These are phyloP conservation scores for Pseudomugil gertrudae DNA, from an alignment of 2,797 vertebrate species.

Conservation along the genomic window DNA sequence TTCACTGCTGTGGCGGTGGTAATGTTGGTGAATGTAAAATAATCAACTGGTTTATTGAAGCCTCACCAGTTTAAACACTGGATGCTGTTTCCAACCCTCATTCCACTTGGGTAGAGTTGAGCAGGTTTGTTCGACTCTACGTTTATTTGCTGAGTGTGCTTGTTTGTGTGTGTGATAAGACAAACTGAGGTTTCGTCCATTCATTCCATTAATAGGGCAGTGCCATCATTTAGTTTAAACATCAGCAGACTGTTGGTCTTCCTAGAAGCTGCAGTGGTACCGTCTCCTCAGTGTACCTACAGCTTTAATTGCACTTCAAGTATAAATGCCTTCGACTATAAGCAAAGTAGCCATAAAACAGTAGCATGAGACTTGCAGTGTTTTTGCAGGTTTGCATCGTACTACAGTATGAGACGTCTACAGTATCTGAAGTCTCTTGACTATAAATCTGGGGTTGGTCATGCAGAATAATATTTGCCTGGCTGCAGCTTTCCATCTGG, in stretches of 20 bases:
- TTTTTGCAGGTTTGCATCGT: slow-evolving; percentile 53
- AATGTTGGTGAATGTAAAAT: slow-evolving; percentile 61
- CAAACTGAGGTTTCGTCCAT: slow-evolving; percentile 49
- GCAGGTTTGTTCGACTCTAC: slow-evolving; percentile 42
- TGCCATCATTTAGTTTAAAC: slow-evolving; percentile 59
- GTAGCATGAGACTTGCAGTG: slow-evolving; percentile 67
- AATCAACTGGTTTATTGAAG: slow-evolving; percentile 59
- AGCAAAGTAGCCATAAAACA: slow-evolving; percentile 79
- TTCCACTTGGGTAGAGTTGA: slow-evolving; percentile 35
- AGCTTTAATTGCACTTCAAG: slow-evolving; percentile 81
- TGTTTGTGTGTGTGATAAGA: slow-evolving; percentile 34
- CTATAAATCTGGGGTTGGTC: slow-evolving; percentile 47
- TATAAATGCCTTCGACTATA: slow-evolving; percentile 79
- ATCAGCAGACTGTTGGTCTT: slow-evolving; percentile 76
- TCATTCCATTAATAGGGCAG: slow-evolving; percentile 65
- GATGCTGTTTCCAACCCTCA: slow-evolving; percentile 51
- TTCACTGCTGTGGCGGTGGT: slow-evolving; percentile 62
- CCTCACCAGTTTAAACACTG: slow-evolving; percentile 61
- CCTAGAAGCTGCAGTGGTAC: slow-evolving; percentile 73
- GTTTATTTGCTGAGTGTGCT: background rate
- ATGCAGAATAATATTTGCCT: slow-evolving; percentile 44
- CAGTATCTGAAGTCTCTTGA: slow-evolving; percentile 45
- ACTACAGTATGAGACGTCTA: slow-evolving; percentile 42
- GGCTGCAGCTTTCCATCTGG: slow-evolving; percentile 36
- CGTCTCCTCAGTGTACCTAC: slow-evolving; percentile 65